Base-by-base conservation (phyloP, 2,888 invertebrate species). In the Dynastes grantii region DNA sequence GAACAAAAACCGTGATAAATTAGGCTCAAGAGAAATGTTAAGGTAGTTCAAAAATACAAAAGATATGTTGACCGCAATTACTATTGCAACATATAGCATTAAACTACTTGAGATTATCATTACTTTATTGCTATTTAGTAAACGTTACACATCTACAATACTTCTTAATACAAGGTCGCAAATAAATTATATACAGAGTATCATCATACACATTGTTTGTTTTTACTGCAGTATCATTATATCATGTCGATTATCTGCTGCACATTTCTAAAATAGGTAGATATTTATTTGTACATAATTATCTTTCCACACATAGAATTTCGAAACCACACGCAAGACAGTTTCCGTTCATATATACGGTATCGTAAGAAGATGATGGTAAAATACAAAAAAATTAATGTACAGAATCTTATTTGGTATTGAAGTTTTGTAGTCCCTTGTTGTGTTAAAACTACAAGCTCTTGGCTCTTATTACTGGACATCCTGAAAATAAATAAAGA, bases 401-500 rank as follows among this genome's bases (percentile, higher is more conserved):
- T 77, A 77, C 77, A 77, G 45, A 70, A 70, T 63, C 68, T 58
- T 79, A 75, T 79, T 79, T 79, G 79, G 79, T 77, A 77, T 77
- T 75, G 32, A 71, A 37, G 13, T 40, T 75, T 27, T 45, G 58
- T 55, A 65, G 51, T 73, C 65, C 29, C 53, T 55, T 29, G 22
- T 58, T 27, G n/a, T 29, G 16, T 37, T 53, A 16, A 16, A 55
- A 76, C 76, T 83, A 84, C 70, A 83, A 79, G 70, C 77, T 81
- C 55, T 82, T 82, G 63, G 76, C 81, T 67, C 80, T 79, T 16
- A 82, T 80, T 63, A 83, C 61, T 55, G 84, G 84, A 81, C 84
- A 85, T 79, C 83, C 84, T 85, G 78, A 16, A 82, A 83, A 51
- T 77, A 76, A 76, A 77, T 22, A 40, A 40, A 63, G 32, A 78